Conservation (phyloP, 2,888 invertebrate species). For the Trissolcus brochymenae region DNA sequence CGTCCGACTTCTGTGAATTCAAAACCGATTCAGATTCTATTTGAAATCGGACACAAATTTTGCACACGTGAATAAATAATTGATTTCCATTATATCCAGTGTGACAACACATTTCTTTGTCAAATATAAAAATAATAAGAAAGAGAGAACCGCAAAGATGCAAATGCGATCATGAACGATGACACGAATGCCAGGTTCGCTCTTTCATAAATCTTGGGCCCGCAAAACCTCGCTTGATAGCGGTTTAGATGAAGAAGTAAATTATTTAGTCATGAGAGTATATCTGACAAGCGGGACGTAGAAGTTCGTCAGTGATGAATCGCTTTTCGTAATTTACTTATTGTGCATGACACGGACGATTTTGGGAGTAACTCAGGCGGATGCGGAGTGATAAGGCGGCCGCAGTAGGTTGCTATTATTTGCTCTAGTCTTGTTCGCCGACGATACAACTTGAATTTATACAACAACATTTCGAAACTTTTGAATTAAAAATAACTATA, state of each 20-base stretch:
- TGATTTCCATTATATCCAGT: slow-evolving; percentile 7
- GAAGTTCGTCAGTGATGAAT: slow-evolving; percentile 58
- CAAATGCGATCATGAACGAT: slow-evolving; percentile 35
- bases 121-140: neutral
- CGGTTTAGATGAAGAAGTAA: slow-evolving; percentile 57
- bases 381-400: slow-evolving; percentile 44
- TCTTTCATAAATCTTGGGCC: slow-evolving; percentile 51
- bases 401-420: slow-evolving; percentile 38
- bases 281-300: slow-evolving; percentile 56
- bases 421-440: slow-evolving; percentile 28
- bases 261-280: slow-evolving; percentile 57
- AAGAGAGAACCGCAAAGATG: slow-evolving; percentile 41
- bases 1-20: neutral
- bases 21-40: neutral
- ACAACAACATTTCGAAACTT: too few species aligned
- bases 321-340: slow-evolving; percentile 59
- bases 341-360: slow-evolving; percentile 57
- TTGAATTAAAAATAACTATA: too few species aligned
- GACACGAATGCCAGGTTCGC: slow-evolving; percentile 35
- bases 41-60: too few species aligned
- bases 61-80: neutral
- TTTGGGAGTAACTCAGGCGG: slow-evolving; percentile 52
- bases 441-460: too few species aligned
- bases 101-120: slow-evolving; percentile 10
- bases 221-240: slow-evolving; percentile 43